Evolutionary conservation across 35 echinoderm and acorn worm genomes (phyloP).

Genomic region (Strongylocentrotus purpuratus): DNA sequence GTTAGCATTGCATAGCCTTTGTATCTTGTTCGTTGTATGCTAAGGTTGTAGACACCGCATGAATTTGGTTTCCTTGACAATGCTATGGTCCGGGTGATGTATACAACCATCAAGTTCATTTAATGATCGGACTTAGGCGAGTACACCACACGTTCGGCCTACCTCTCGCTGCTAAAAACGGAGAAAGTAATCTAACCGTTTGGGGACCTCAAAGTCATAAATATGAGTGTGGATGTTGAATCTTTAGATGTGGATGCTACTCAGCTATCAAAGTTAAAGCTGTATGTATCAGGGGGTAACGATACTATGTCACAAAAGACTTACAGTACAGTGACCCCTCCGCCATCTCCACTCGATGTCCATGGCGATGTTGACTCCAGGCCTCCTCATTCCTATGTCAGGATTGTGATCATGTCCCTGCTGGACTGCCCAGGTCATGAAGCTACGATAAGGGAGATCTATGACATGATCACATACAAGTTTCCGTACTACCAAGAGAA

Average conservation of each 20-base stretch:
- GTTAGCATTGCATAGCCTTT: background rate
- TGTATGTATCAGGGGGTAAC: background rate
- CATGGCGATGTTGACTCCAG: constrained; percentile 41
- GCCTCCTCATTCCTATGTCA: constrained; percentile 50
- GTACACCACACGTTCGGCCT: background rate
- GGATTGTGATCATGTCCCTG: constrained; percentile 49
- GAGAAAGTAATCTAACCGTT: background rate
- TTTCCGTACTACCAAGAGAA: constrained; percentile 70
- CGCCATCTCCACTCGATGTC: constrained; percentile 5
- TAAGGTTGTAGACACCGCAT: background rate
- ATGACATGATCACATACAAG: constrained; percentile 39
- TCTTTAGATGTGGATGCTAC: background rate
- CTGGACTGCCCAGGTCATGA: background rate
- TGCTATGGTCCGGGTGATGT: background rate
- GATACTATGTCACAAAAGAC: background rate
- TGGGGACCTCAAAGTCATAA: background rate
- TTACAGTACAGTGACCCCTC: background rate
- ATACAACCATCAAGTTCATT: background rate
- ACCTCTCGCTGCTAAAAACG: background rate
- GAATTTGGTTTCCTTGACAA: background rate
- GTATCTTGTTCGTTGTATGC: background rate
- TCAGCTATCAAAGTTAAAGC: background rate
- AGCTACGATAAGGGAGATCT: constrained; percentile 54
- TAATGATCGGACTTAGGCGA: background rate
- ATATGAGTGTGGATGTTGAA: background rate